Evolutionary conservation across 2,888 invertebrate genomes (phyloP).

Genomic region (Melanostoma scalare): DNA sequence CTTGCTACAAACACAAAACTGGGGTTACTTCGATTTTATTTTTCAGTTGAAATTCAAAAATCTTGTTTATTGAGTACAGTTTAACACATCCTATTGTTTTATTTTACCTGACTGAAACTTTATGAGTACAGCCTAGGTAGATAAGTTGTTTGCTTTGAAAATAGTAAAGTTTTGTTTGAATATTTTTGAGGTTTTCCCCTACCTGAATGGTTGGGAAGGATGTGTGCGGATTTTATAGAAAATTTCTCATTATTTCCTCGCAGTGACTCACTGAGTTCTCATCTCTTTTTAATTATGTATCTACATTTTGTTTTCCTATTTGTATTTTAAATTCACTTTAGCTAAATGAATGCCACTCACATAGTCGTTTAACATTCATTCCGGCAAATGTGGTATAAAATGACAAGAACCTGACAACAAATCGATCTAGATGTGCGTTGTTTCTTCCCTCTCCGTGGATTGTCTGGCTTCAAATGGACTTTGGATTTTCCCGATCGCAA

Average conservation of each 20-base stretch:
- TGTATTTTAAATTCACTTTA: not conserved
- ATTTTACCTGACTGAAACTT: slow-evolving; percentile 12
- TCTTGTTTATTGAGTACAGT: slow-evolving; percentile 10
- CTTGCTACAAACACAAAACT: not conserved
- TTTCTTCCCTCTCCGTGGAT: not conserved
- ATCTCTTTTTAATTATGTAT: slow-evolving; percentile 4
- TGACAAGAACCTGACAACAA: slow-evolving; percentile 32
- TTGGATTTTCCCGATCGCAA: slow-evolving; percentile 32
- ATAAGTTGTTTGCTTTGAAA: not conserved
- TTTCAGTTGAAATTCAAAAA: slow-evolving; percentile 16
- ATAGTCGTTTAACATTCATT: slow-evolving; percentile 47
- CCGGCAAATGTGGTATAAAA: slow-evolving; percentile 30
- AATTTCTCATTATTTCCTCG: not conserved
- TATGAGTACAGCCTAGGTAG: slow-evolving; percentile 6
- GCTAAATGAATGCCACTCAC: slow-evolving; percentile 14
- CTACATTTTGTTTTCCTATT: slow-evolving; percentile 3
- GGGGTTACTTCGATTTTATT: not conserved
- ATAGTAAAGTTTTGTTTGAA: not conserved
- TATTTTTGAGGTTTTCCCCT: not conserved
- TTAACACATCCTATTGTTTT: not conserved
- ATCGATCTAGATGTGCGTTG: slow-evolving; percentile 29
- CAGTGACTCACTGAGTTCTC: not conserved
- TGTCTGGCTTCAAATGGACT: slow-evolving; percentile 25
- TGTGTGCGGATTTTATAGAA: slow-evolving; percentile 5
- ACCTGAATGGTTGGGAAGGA: not conserved